Conservation (phyloP, 2,113 vertebrate species). For the Cyprinodon variegatus region DNA sequence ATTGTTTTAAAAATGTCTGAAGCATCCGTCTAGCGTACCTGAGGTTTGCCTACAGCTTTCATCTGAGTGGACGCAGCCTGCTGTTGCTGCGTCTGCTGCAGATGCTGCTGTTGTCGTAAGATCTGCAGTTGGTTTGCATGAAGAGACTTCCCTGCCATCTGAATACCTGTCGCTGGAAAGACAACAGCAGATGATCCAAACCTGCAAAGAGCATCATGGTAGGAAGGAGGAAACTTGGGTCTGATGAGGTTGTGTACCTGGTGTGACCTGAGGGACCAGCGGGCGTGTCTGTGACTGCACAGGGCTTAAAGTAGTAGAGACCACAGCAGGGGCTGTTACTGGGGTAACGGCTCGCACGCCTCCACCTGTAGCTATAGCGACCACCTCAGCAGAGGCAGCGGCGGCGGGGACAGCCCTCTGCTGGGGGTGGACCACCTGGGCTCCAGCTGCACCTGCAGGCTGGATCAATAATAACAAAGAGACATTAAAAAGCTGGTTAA, state of each 20-base stretch:
- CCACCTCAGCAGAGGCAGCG: conserved; percentile 82
- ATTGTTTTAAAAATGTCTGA: too few relatives aligned
- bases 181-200: neutral
- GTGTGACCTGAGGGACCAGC: conserved; percentile 84
- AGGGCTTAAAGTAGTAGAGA: conserved; percentile 85
- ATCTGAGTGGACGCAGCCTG: conserved; percentile 84
- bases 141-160: conserved; percentile 83
- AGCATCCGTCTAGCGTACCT: conserved; percentile 64
- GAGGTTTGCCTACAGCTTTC: conserved; percentile 85
- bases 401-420: conserved; percentile 81
- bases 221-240: neutral
- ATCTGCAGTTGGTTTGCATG: conserved; percentile 87
- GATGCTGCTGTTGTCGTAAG: conserved; percentile 86
- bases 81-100: conserved; percentile 83
- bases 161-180: conserved; percentile 82
- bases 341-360: conserved; percentile 85
- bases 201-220: neutral
- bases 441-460: conserved; percentile 79
- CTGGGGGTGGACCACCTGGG: conserved; percentile 90
- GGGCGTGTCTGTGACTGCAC: conserved; percentile 86
- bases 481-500: conserved; percentile 1
- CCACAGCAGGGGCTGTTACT: conserved; percentile 85
- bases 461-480: conserved; percentile 48
- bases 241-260: conserved; percentile 73
- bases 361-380: conserved; percentile 85